phyloP scores from a whole-genome alignment of 2,888 invertebrate genomes.

The Rutpela maculata region DNA sequence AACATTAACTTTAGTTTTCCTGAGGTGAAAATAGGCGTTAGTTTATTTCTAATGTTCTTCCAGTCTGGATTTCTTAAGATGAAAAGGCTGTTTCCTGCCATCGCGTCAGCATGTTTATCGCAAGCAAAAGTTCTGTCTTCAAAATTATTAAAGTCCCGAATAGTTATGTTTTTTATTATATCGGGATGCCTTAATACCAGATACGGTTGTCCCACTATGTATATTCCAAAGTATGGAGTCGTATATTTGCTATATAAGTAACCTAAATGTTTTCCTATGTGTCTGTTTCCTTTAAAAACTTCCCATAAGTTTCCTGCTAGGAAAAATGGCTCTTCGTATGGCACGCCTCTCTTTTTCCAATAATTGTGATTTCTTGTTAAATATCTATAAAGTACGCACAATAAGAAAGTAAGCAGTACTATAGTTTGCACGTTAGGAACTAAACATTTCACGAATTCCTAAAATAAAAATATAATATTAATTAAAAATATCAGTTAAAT shows the following conservation, averaged over 20 bases:
- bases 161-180: conserved; percentile 73
- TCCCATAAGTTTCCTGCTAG: conserved; percentile 64
- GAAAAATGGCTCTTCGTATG: conserved; percentile 60
- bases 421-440: conserved; percentile 47
- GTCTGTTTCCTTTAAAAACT: conserved; percentile 63
- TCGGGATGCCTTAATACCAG: conserved; percentile 73
- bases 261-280: conserved; percentile 69
- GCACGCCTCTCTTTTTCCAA: conserved; percentile 61
- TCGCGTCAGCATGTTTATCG: conserved; percentile 72
- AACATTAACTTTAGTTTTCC: conserved; percentile 77
- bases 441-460: conserved; percentile 2
- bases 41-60: conserved; percentile 75
- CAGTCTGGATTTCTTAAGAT: conserved; percentile 75
- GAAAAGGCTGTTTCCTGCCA: conserved; percentile 73
- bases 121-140: conserved; percentile 74
- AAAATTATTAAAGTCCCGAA: conserved; percentile 74
- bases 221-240: conserved; percentile 72
- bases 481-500: background rate
- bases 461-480: conserved; percentile 8
- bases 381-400: conserved; percentile 54
- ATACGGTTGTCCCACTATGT: conserved; percentile 74
- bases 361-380: conserved; percentile 60
- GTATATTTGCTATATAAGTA: conserved; percentile 67
- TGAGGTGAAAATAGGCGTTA: conserved; percentile 76
- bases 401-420: conserved; percentile 48